Evolutionary conservation across 92 coral and sea anemone genomes (phyloP).

Genomic region (Isaurus tuberculatus): DNA sequence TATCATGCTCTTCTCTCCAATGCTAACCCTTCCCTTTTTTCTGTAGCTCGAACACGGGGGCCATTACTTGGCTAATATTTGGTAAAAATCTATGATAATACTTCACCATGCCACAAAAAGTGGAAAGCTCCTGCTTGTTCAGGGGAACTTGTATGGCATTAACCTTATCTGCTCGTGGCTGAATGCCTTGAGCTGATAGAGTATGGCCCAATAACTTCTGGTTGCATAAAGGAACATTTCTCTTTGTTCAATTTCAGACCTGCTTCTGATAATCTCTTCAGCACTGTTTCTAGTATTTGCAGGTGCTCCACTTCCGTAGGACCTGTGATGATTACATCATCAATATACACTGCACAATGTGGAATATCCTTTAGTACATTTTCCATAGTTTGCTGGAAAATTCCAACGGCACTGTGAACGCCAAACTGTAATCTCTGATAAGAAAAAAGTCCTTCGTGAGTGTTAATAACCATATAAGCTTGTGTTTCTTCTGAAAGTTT

Average conservation of each 20-base stretch:
- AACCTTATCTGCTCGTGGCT: not conserved
- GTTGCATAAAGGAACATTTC: not conserved
- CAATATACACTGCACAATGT: too few relatives aligned
- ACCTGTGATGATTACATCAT: too few relatives aligned
- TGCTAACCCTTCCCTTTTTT: constrained; percentile 4
- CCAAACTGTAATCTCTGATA: too few relatives aligned
- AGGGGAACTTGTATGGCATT: not conserved
- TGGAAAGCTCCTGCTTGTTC: constrained; percentile 38
- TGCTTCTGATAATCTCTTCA: not conserved
- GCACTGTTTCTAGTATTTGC: not conserved
- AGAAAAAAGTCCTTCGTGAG: too few relatives aligned
- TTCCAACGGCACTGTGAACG: too few relatives aligned
- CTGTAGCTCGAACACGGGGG: constrained; percentile 25
- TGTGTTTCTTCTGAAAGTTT: too few relatives aligned
- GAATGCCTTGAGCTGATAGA: not conserved
- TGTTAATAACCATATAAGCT: too few relatives aligned
- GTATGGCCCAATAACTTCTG: not conserved
- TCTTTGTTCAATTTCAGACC: not conserved
- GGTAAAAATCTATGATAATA: constrained; percentile 48
- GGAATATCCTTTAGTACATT: too few relatives aligned
- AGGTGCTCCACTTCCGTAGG: not conserved
- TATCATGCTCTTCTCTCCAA: constrained; percentile 35
- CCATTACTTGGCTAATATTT: constrained; percentile 14
- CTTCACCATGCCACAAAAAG: constrained; percentile 32
- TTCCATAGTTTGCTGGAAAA: too few relatives aligned